Conservation (phyloP, 1,140 invertebrate species). For the Drosophila navojoa region DNA sequence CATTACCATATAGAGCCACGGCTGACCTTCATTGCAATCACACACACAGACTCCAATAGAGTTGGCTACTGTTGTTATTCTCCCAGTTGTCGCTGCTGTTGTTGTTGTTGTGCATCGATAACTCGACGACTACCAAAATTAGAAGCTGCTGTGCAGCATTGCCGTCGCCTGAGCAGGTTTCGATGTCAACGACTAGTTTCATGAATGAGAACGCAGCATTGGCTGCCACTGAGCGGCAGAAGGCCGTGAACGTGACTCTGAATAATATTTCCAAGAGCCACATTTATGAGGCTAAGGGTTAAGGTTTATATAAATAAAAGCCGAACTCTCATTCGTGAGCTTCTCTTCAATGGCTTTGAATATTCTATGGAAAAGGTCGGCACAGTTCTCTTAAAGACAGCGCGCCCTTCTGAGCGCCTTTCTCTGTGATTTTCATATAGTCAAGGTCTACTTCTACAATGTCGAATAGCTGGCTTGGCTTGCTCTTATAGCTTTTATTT, state of each 20-base stretch:
- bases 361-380: no score
- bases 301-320: background rate
- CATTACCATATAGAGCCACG: slow-evolving; percentile 77
- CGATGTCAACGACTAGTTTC: slow-evolving; percentile 63
- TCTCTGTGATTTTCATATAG: no score
- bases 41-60: slow-evolving; percentile 45
- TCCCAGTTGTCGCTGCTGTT: slow-evolving; percentile 18
- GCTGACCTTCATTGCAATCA: slow-evolving; percentile 81
- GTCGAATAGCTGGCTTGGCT: slow-evolving; percentile 1
- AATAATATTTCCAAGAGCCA: slow-evolving; percentile 29
- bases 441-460: background rate
- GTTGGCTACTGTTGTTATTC: slow-evolving; percentile 26
- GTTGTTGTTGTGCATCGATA: slow-evolving; percentile 35
- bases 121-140: slow-evolving; percentile 72
- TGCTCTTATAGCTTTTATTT: slow-evolving; percentile 25
- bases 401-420: no score
- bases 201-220: slow-evolving; percentile 61
- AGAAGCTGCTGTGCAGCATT: slow-evolving; percentile 70
- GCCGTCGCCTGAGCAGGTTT: slow-evolving; percentile 44
- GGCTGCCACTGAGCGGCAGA: slow-evolving; percentile 16
- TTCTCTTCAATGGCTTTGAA: no score
- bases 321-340: no score
- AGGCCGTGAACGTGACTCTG: slow-evolving; percentile 62
- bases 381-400: no score
- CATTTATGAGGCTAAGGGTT: slow-evolving; percentile 7